These are phyloP conservation scores for Gryon sp. DNA, from an alignment of 1,140 invertebrate species.

Conservation along the genomic window DNA sequence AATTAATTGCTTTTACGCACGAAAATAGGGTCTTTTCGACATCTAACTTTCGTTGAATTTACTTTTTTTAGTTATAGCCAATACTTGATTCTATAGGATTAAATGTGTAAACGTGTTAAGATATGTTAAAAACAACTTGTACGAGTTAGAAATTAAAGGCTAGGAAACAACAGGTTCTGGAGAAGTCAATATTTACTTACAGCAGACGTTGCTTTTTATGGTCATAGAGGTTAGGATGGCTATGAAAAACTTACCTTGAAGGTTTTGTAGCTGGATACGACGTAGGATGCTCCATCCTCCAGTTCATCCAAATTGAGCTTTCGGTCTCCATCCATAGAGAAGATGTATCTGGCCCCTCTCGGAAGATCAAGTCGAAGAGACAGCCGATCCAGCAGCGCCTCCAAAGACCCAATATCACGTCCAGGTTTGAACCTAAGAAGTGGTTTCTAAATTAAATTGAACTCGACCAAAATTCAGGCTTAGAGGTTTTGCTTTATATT, in stretches of 20 bases:
- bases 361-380: constrained; percentile 90
- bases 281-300: constrained; percentile 93
- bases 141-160: no score
- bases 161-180: constrained; percentile 6
- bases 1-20: constrained; percentile 40
- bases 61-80: no score
- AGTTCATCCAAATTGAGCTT: constrained; percentile 92
- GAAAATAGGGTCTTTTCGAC: constrained; percentile 7
- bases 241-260: constrained; percentile 92
- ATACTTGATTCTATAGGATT: no score
- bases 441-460: not conserved
- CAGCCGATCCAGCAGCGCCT: constrained; percentile 90
- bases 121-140: no score
- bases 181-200: constrained; percentile 8
- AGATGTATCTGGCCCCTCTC: constrained; percentile 92
- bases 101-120: not conserved
- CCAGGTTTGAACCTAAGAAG: constrained; percentile 86
- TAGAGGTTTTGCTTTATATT: not conserved
- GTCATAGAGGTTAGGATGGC: no score
- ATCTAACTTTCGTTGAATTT: not conserved
- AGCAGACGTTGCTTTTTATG: no score
- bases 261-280: constrained; percentile 94
- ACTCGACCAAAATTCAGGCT: not conserved
- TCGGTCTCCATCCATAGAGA: constrained; percentile 92
- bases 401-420: constrained; percentile 91